Conservation (phyloP, 1,140 invertebrate genomes). For the Leguminivora glycinivorella region DNA sequence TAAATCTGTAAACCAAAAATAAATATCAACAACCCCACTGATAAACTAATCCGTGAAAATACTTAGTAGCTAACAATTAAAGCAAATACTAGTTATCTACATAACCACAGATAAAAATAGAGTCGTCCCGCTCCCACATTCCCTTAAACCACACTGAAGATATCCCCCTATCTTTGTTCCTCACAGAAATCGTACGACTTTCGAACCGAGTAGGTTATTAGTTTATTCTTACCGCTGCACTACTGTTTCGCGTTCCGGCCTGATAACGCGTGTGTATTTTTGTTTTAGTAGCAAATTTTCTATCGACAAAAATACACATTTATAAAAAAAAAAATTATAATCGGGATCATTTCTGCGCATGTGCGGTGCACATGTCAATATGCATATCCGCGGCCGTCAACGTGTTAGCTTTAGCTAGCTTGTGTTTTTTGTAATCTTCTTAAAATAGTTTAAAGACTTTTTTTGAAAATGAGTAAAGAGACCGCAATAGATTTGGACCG, state of each 20-base stretch:
- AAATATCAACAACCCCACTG: slow-evolving; percentile 16
- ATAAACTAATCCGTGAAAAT: slow-evolving; percentile 10
- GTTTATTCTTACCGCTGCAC: slow-evolving; percentile 12
- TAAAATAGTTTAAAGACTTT: neutral
- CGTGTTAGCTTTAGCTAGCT: slow-evolving; percentile 31
- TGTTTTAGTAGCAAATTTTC: neutral
- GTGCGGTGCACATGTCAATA: slow-evolving; percentile 15
- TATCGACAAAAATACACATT: neutral
- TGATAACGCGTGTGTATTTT: slow-evolving; percentile 2
- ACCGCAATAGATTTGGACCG: slow-evolving; percentile 49
- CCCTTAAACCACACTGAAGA: neutral
- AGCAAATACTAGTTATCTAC: slow-evolving; percentile 1
- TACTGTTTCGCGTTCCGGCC: neutral
- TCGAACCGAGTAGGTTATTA: neutral
- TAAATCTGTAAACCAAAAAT: neutral
- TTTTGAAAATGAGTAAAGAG: slow-evolving; percentile 52
- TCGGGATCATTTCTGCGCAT: neutral
- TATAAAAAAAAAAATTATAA: neutral
- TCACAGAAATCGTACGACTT: neutral
- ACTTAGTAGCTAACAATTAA: neutral
- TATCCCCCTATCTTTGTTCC: neutral
- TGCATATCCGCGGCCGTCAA: neutral
- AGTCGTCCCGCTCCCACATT: slow-evolving; percentile 1
- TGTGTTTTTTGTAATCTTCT: slow-evolving; percentile 1
- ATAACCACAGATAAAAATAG: neutral